Evolutionary conservation across 2,888 invertebrate species (phyloP), one percentile per base, ranked within the genome.

Genomic region (Drosophila ezoana): DNA sequence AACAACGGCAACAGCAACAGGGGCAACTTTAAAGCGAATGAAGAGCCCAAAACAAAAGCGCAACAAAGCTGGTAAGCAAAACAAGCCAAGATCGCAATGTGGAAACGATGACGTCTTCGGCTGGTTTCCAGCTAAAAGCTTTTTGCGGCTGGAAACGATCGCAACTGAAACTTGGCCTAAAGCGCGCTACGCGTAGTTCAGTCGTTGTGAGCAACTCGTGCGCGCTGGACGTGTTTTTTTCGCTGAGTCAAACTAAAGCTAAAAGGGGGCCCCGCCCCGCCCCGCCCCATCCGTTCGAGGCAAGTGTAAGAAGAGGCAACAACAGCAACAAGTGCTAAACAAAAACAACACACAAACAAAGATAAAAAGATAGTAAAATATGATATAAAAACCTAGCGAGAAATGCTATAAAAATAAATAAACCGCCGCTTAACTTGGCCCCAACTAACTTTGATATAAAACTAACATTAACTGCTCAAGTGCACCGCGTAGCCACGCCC

Each of bases 201-300:
- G 89, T 89, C 87, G 74, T 74, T 78, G 86, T 81, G 75, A 75
- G 81, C 76, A 76, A 76, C 70, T 89, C 77, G 86, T 89, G 89
- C 82, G 78, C 82, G 79, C 57, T 76, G 67, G 89, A 90, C 81
- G 85, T 86, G 76, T 77, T 70, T 71, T 71, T 52, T 18, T 52
- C 28, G 9, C 8, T 20, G 16, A 38, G 52, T 44, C 37, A 54
- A 72, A 40, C 32, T 18, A 49, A 76, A 53, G 28, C 16, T 13
- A 23, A 60, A 79, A 65, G 69, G 51, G 45, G 77, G 84, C 66
- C 49, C 76, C 57, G 59, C 57, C 84, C 57, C 60, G 11, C 16
- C 38, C n/a, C 56, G 37, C 28, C 37, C 41, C 51, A 13, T 18
- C 14, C 37, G 49, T 18, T 18, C 37, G 49, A 63, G 54, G 60